phyloP scores from a whole-genome alignment of 2,888 invertebrate species.

The Fragum whitleyi region DNA sequence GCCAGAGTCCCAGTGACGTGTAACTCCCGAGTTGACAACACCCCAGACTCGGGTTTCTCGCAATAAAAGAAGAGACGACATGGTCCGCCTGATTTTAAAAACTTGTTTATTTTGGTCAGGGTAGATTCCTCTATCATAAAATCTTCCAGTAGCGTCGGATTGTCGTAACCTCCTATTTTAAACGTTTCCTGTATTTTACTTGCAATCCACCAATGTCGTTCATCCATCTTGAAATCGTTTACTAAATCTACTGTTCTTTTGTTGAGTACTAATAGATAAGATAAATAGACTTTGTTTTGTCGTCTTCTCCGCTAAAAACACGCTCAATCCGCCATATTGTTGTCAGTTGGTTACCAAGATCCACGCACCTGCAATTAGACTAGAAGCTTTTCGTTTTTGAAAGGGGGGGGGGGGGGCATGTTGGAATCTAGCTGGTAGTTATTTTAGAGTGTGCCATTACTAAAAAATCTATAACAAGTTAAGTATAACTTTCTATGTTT shows the following conservation, averaged over 20 bases:
- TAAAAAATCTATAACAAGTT: no score
- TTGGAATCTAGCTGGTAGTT: no score
- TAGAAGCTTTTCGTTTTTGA: neutral
- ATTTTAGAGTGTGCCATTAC: no score
- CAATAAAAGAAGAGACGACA: conserved; percentile 84
- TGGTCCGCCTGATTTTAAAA: conserved; percentile 82
- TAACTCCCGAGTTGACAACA: conserved; percentile 76
- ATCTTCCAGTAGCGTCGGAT: conserved; percentile 83
- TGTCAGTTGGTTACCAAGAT: conserved; percentile 40
- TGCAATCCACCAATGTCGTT: conserved; percentile 85
- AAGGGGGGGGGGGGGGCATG: no score
- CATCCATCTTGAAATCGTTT: conserved; percentile 84
- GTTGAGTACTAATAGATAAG: neutral
- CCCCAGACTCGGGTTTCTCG: conserved; percentile 78
- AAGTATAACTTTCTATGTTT: no score
- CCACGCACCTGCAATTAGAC: neutral
- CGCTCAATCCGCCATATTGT: conserved; percentile 74
- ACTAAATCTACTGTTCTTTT: neutral
- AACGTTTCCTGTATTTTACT: conserved; percentile 85
- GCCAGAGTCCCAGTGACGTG: conserved; percentile 81
- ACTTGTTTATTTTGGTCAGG: conserved; percentile 82
- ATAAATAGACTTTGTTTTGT: neutral
- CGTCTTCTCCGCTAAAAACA: conserved; percentile 2
- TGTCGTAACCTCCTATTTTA: conserved; percentile 83
- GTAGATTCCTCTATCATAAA: conserved; percentile 83